Conservation (phyloP, 2,113 vertebrate genomes). For the Anhinga rufa region DNA sequence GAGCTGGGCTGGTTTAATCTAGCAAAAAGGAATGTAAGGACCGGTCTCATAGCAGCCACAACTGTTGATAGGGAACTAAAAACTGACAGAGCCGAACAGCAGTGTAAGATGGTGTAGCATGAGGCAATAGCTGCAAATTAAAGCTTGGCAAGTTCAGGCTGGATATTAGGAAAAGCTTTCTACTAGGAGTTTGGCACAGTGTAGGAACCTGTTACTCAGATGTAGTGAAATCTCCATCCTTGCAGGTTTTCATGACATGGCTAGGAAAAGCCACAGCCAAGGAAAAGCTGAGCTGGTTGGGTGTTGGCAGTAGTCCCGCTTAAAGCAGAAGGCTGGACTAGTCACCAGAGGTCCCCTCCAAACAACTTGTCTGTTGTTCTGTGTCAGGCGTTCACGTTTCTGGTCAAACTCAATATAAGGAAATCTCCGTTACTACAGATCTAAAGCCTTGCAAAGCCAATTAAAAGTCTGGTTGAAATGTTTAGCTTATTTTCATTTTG, state of each 20-base stretch:
- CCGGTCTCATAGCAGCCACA: background rate
- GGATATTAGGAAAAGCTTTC: background rate
- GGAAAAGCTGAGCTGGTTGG: background rate
- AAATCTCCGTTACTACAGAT: background rate
- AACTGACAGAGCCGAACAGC: background rate
- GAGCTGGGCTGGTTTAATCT: background rate
- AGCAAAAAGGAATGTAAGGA: background rate
- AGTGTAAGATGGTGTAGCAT: background rate
- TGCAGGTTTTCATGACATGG: background rate
- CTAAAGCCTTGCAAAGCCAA: background rate
- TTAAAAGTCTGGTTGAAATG: background rate
- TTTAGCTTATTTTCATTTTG: background rate
- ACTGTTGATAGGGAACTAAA: background rate
- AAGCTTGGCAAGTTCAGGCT: background rate
- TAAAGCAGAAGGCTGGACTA: background rate
- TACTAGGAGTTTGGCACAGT: background rate
- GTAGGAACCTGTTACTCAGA: background rate
- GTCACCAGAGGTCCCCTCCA: background rate
- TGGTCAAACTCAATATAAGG: background rate
- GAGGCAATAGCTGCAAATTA: background rate
- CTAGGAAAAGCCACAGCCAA: background rate
- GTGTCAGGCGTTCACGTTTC: background rate
- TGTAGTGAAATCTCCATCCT: background rate
- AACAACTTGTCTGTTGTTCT: background rate
- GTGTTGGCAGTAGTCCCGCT: background rate